Evolutionary conservation across 2,888 invertebrate genomes (phyloP).

Genomic region (Magallana nippona): DNA sequence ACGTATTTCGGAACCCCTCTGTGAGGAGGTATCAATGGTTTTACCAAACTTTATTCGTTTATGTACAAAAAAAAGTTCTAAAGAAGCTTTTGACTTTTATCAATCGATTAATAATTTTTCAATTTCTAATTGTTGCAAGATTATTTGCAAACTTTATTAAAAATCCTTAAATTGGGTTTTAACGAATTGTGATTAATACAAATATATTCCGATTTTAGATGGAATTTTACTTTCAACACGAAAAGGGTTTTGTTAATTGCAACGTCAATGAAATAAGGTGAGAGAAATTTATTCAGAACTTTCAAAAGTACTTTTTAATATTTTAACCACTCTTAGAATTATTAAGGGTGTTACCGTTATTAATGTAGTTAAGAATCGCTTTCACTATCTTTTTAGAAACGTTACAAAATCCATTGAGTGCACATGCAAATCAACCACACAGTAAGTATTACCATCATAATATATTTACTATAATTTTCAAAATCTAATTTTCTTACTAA

Average conservation of each 20-base stretch:
- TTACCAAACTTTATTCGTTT: neutral
- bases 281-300: neutral
- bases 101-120: too few species aligned
- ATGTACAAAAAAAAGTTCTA: neutral
- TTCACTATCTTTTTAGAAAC: neutral
- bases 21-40: conserved; percentile 52
- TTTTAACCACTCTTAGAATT: neutral
- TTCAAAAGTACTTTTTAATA: too few species aligned
- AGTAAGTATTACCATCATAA: conserved; percentile 6
- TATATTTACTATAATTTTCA: too few species aligned
- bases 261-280: conserved; percentile 11
- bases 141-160: too few species aligned
- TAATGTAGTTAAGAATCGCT: neutral
- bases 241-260: neutral
- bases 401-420: conserved; percentile 19
- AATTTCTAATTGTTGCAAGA: too few species aligned
- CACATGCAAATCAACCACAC: neutral
- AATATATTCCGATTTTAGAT: neutral
- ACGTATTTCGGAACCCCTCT: conserved; percentile 54
- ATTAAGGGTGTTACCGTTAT: neutral
- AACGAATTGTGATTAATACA: too few species aligned
- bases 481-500: too few species aligned
- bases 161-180: too few species aligned
- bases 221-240: conserved; percentile 28
- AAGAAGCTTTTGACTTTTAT: neutral